Base-by-base conservation (phyloP, 2,888 invertebrate species). In the Dilophus febrilis region DNA sequence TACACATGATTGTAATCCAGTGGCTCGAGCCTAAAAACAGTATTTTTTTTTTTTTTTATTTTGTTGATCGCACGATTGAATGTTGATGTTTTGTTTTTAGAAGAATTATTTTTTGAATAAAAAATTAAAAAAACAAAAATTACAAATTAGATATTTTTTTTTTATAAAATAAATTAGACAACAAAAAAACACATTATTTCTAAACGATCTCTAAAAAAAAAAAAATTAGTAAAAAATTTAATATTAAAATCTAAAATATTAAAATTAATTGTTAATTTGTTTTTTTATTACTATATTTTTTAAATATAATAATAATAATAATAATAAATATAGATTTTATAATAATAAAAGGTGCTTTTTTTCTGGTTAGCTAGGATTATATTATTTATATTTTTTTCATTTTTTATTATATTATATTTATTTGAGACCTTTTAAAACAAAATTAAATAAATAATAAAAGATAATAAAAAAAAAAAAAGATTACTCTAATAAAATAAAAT, bases 1-100 rank as follows among this genome's bases (percentile, higher is more conserved):
- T 46, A 94, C 90, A 64, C 95, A 95, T 50, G 91, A 92, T 66
- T 91, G 91, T 57, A 94, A 74, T 49, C 86, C 84, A 53, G 87
- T 85, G 48, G 92, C 94, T 67, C 91, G 87, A 75, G 94, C 95
- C 91, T 91, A 68, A 53, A 61, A 16, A 33, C 11, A 33, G 13
- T 33, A 16, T n/a, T n/a, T n/a, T 22, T 4, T 35, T 4, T 10
- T 11, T 13, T 13, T 31, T 31, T 31, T 17, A 22, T 10, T 10
- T n/a, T 11, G 35, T 11, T 17, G 3, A n/a, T n/a, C n/a, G n/a
- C 7, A n/a, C 7, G 12, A 3, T 17, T 18, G 11, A 17, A 33
- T 30, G 5, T 30, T 30, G 30, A 30, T 30, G 30, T 30, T 30
- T 30, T 30, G 4, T 4, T n/a, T 7, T 7, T 6, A 30, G 13